Percentiles rank a stretch among this genome's conserved stretches.
phyloP scores from a whole-genome alignment of 23 tunicate genomes.

The Halocynthia roretzi region DNA sequence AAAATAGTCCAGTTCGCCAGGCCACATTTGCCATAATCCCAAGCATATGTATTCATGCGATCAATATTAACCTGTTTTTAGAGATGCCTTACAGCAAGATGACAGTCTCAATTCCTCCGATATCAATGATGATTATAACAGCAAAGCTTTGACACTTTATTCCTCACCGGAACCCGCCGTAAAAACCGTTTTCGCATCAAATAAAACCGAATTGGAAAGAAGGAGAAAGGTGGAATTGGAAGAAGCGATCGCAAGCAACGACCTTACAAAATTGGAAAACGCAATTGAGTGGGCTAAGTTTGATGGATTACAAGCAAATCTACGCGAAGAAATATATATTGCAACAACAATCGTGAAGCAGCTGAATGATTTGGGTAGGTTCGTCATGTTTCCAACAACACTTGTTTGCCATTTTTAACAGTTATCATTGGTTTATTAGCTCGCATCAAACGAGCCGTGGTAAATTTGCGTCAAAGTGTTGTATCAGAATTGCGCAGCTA shows the following conservation, averaged over 20 bases:
- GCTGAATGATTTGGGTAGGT: conserved; percentile 12
- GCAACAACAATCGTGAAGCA: conserved; percentile 3
- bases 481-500: conserved; percentile 22
- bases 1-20: too few relatives aligned
- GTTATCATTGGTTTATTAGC: not conserved
- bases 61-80: too few relatives aligned
- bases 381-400: not conserved
- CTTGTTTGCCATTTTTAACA: not conserved
- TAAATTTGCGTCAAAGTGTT: conserved; percentile 11
- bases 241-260: conserved; percentile 14
- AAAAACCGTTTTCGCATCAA: too few relatives aligned
- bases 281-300: conserved; percentile 16
- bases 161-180: too few relatives aligned
- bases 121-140: too few relatives aligned
- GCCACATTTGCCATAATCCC: too few relatives aligned
- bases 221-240: not conserved
- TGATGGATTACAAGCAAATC: conserved; percentile 18
- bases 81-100: too few relatives aligned
- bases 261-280: conserved; percentile 13
- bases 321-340: conserved; percentile 8
- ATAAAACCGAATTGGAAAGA: not conserved
- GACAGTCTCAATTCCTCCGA: too few relatives aligned
- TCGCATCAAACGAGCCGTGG: conserved; percentile 1
- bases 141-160: too few relatives aligned
- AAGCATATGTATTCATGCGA: too few relatives aligned